Evolutionary conservation across 2,113 vertebrate genomes (phyloP), one percentile per base, ranked within the genome.

Genomic region (Tauraco erythrolophus): DNA sequence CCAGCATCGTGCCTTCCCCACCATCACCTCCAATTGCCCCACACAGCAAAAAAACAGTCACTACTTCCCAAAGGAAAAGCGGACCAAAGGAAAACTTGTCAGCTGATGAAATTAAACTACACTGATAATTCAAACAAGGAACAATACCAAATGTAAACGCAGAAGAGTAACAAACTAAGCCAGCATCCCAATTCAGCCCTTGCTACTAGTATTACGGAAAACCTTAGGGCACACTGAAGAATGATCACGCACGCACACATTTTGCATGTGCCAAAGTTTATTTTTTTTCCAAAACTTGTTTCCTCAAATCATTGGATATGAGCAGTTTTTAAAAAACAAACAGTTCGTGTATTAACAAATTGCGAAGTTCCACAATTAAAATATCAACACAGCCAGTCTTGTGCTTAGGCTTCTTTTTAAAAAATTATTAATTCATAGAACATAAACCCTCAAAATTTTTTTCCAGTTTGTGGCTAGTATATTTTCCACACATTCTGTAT

Each of bases 251-350:
- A 60, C 51, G 35, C 46, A 11, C 4, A 6, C 6, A 2, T 11
- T 8, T 39, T 43, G 37, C 81, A 43, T 95, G 84, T 93, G 89
- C 95, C 95, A 95, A 97, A 96, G 94, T 98, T 98, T 97, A 95
- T 97, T 97, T 94, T 84, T 91, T 95, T 82, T 96, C 91, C 95
- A 97, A 97, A 97, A 97, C 75, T 78, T 90, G 64, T 95, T 94
- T 95, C 90, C 77, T 96, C 97, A 97, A 97, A 96, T 70, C 76
- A 76, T 37, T 68, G 88, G 91, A 80, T 92, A 95, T 62, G 88
- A 95, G 94, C 94, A 94, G 71, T 80, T 93, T 85, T 88, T 72
- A 8, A 39, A 96, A 97, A 97, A 84, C 30, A 82, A 89, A 84
- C 93, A 83, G 65, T 85, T 93, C 48, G 70, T 50, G 19, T 94